Base-by-base conservation (phyloP, 2,888 invertebrate species). In the Microctonus aethiopoides region DNA sequence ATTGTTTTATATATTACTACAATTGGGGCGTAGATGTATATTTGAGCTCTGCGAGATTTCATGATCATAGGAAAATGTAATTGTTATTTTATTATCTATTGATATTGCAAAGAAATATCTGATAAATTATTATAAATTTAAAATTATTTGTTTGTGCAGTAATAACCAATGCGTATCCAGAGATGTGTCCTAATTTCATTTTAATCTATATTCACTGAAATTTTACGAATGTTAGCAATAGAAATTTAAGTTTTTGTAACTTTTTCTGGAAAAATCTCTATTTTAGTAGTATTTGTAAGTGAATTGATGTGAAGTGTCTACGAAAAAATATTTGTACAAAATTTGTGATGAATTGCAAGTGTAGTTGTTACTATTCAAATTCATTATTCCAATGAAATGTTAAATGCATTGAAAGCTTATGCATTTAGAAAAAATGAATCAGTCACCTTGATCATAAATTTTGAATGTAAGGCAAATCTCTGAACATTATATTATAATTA, bases 181-280 rank as follows among this genome's bases (percentile, higher is more conserved):
- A 70, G 62, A 72, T 74, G 77, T 78, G 79, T 79, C 77, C 77
- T 75, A 75, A 74, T 76, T 77, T 78, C 77, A 78, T 70, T 75
- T 77, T 78, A 76, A 74, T 75, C 72, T 73, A 76, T 74, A 71
- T 59, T 29, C 61, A 70, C 68, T 74, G 71, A 71, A 69, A 72
- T 78, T 78, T 77, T 77, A 77, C 73, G 72, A 76, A 73, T 39
- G 56, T 67, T 74, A 75, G 63, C 52, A 36, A 57, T 72, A 63
- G 74, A 73, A 51, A 70, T 67, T 67, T 70, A 64, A 69, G 61
- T 71, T 70, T 11, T 56, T 29, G 29, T 29, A 29, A 39, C 39
- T n/a, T 39, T 39, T 39, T 10, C n/a, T 39, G n/a, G n/a, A 39
- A 39, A 39, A n/a, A n/a, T n/a, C n/a, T 39, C n/a, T 39, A n/a